Evolutionary conservation across 2,797 vertebrate species (phyloP), one percentile per base, ranked within the genome.

Genomic region (Xenops minutus): DNA sequence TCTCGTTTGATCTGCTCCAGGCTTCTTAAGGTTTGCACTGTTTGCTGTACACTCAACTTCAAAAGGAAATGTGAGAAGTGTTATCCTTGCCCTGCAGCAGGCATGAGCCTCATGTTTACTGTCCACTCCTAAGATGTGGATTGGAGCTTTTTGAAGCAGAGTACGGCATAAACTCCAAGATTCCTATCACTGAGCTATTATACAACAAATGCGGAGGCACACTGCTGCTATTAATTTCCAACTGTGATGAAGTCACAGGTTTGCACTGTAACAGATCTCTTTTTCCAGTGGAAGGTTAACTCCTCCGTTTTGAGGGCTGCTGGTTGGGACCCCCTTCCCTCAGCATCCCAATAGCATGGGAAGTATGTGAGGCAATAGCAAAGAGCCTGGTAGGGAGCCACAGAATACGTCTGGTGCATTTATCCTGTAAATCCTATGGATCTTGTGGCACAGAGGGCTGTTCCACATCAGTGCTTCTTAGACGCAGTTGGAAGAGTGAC

Each of bases 371-470:
- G n/a, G n/a, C 41, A 26, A 4, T 11, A 39, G 17, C 0, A 0
- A 72, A 34, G 39, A 10, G 30, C 34, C 48, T 78, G 62, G 21
- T 7, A 24, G 68, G 58, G 6, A 23, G n/a, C 56, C 69, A 7
- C 7, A 22, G 52, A 39, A 0, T 0, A 10, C 18, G 26, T 24
- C 41, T 90, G 41, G 46, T 66, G 54, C 16, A 54, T 43, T 18
- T 10, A 18, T 61, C 30, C 26, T 4, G 0, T 12, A 4, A 7
- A 32, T 74, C 46, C 27, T 10, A 10, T 21, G 44, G 43, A 32
- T 34, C 32, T 48, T 5, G 0, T 54, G 78, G 41, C 0, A 1
- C 2, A 58, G 48, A 1, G 4, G 16, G 30, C 55, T 55, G 21
- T 19, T 32, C 44, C 37, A 48, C n/a, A 39, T 81, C 59, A 3